Evolutionary conservation across 2,797 vertebrate species (phyloP), one percentile per base, ranked within the genome.

Genomic region (Mormyrus hasselquistii): DNA sequence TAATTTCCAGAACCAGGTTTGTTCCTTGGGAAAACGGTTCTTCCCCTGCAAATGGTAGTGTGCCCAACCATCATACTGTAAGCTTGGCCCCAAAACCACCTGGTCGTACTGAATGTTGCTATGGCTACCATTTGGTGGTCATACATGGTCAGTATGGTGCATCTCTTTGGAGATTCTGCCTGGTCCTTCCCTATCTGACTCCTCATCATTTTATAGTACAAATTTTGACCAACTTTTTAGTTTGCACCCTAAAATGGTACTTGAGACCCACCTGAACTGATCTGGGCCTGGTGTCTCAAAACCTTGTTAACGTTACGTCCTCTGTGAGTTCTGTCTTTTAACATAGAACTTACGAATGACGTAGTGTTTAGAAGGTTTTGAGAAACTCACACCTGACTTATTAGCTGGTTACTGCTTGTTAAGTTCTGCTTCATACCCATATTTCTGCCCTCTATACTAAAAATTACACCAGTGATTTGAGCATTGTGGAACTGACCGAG

Each of bases 1-100:
- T 92, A 95, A 92, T 93, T 94, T 97, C 62, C 96, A 97, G 89
- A 96, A 92, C 91, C 97, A 97, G 96, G 98, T 99, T 93, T 91
- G 90, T 50, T 49, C 41, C 86, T 87, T 22, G 41, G 34, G 12
- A 87, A 87, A 62, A 87, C 44, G 50, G 9, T 87, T 10, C 19
- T 19, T 59, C 3, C 8, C 22, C 29, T 52, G 2, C 22, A 47
- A 49, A 52, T 25, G 49, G 49, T 14, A 34, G n/a, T 16, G 83
- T 52, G 4, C 49, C 49, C n/a, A 29, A 16, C 4, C 53, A 34
- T 53, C 22, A 22, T 52, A 50, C 47, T 52, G 10, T 29, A 25
- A n/a, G 44, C n/a, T 52, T 83, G 34, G 12, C 65, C 29, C 22
- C 12, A 44, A 83, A 50, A 25, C 8, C 69, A 16, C 69, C 14